Percentiles rank a stretch among this genome's conserved stretches.
Evolutionary conservation across 37 sponge, comb jelly and placozoan species (phyloP).

Genomic region (Cladorhizidae sp.): DNA sequence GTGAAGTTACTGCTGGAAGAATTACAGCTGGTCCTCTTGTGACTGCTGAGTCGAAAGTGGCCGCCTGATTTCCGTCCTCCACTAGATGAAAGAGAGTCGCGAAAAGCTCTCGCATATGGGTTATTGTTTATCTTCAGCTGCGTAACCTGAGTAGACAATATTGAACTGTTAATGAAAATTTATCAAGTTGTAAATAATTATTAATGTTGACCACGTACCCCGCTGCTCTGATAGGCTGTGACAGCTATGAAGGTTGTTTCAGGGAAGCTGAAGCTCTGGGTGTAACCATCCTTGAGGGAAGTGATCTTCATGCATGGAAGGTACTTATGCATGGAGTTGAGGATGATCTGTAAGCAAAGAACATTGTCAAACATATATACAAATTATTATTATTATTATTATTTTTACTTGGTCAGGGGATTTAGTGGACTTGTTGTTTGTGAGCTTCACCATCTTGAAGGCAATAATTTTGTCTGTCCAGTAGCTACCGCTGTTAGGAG

Average conservation of each 20-base stretch:
- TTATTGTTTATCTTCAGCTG: conserved; percentile 78
- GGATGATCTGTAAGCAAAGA: conserved; percentile 55
- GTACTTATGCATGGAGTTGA: conserved; percentile 87
- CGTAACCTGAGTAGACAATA: conserved; percentile 36
- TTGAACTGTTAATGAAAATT: no score
- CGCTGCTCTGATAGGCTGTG: conserved; percentile 78
- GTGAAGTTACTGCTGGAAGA: no score
- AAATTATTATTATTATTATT: neutral
- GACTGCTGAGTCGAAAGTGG: no score
- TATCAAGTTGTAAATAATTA: no score
- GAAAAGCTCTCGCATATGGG: conserved; percentile 72
- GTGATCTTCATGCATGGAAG: conserved; percentile 43
- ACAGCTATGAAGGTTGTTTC: conserved; percentile 85
- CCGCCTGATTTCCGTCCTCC: neutral
- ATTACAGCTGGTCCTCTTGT: no score
- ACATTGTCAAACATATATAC: neutral
- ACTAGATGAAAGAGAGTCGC: conserved; percentile 14
- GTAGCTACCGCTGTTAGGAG: conserved; percentile 65
- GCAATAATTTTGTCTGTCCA: conserved; percentile 66
- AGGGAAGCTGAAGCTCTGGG: conserved; percentile 45
- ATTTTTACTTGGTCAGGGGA: neutral
- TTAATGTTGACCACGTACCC: conserved; percentile 27
- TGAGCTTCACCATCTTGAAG: conserved; percentile 81
- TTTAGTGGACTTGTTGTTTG: conserved; percentile 65
- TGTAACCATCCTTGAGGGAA: conserved; percentile 7